Conservation (phyloP, 2,797 vertebrate species). For the Eulemur mongoz region DNA sequence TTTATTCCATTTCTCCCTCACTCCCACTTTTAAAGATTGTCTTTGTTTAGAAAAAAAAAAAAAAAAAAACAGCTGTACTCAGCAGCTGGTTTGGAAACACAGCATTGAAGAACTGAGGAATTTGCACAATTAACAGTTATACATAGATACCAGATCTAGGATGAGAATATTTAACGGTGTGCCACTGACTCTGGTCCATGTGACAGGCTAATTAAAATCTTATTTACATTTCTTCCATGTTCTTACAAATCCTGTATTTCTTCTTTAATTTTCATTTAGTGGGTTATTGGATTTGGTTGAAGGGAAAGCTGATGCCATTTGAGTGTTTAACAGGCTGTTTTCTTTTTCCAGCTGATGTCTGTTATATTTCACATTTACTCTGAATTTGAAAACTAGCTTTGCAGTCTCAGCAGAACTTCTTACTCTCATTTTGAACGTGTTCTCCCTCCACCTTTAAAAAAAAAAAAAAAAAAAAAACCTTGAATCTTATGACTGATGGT, state of each 20-base stretch:
- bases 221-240: conserved; percentile 78
- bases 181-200: conserved; percentile 68
- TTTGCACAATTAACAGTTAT: conserved; percentile 83
- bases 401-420: background rate
- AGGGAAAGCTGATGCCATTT: conserved; percentile 66
- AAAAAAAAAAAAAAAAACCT: background rate
- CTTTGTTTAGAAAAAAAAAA: conserved; percentile 69
- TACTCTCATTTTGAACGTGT: background rate
- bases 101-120: conserved; percentile 77
- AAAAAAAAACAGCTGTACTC: conserved; percentile 80
- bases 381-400: conserved; percentile 57
- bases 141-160: conserved; percentile 77
- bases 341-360: conserved; percentile 42
- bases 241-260: conserved; percentile 48
- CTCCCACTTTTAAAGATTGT: conserved; percentile 62
- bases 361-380: conserved; percentile 50
- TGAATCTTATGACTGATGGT: background rate
- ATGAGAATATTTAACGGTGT: conserved; percentile 79
- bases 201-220: conserved; percentile 79
- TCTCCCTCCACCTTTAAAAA: background rate
- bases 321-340: conserved; percentile 33
- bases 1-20: conserved; percentile 23
- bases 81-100: conserved; percentile 84
- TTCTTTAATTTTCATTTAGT: conserved; percentile 65
- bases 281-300: conserved; percentile 49